Conservation (phyloP, 2,888 invertebrate species). For the Hermodice carunculata region DNA sequence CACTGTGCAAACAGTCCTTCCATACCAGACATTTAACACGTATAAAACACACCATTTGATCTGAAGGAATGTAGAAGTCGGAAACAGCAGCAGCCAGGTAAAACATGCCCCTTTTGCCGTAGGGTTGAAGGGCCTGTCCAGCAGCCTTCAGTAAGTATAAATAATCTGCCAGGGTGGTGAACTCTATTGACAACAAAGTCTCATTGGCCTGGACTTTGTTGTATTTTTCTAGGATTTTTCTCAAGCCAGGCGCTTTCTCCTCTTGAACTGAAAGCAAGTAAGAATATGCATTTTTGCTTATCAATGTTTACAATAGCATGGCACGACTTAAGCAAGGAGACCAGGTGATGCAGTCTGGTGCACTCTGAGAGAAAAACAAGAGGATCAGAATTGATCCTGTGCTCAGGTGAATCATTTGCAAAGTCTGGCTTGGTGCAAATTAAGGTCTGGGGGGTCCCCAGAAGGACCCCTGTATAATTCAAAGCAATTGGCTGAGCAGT, state of each 20-base stretch:
- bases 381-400: too few species aligned
- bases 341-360: too few species aligned
- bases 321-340: too few species aligned
- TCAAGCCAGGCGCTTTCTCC: conserved; percentile 9
- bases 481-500: too few species aligned
- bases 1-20: too few species aligned
- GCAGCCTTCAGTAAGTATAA: conserved; percentile 89
- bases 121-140: conserved; percentile 79
- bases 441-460: too few species aligned
- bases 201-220: conserved; percentile 72
- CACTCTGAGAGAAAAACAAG: too few species aligned
- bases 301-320: too few species aligned
- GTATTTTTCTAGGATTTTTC: conserved; percentile 72
- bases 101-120: conserved; percentile 81
- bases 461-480: too few species aligned
- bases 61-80: conserved; percentile 96
- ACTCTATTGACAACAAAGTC: conserved; percentile 43
- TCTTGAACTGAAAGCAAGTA: conserved; percentile 23
- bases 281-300: background rate
- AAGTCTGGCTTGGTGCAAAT: too few species aligned
- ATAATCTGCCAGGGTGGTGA: conserved; percentile 89
- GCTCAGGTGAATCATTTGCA: too few species aligned
- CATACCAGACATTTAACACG: too few species aligned
- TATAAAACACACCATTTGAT: conserved; percentile 84
- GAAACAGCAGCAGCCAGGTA: conserved; percentile 98